Evolutionary conservation across 2,797 vertebrate genomes (phyloP), one percentile per base, ranked within the genome.

Genomic region (Tympanoctomys barrerae): DNA sequence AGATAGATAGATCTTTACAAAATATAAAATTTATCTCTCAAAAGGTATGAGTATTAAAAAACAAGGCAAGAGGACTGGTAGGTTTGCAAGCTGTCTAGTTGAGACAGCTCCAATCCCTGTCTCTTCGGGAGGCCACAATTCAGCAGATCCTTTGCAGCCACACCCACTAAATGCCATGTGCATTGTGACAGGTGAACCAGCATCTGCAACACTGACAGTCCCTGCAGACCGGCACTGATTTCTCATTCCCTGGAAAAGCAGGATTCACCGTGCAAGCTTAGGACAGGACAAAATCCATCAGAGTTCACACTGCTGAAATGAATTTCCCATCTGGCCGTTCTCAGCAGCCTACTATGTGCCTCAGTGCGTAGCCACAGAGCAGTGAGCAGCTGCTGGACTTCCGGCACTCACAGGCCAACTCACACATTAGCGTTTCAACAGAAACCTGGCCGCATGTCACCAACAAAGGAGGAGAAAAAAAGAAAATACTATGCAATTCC

Each of bases 401-500:
- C 22, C 28, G 21, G 19, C 83, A 66, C 52, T 82, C 82, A 52
- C 70, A 77, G 49, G 57, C 66, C 70, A 92, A 94, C 64, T 26
- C 33, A 57, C 91, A 91, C 85, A 70, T 64, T 78, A 59, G 2
- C 33, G 71, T 91, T 96, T 88, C 85, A 97, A 94, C 28, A 89
- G 62, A 95, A 97, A 52, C 39, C 70, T 94, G 0, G 0, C 39
- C 61, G 78, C 94, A 71, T 89, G 87, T 94, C 88, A 73, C 88
- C 90, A 96, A 73, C 59, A 68, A 42, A 73, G 10, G 80, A 31
- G 6, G 28, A 54, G 61, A 24, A 86, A 90, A 90, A 95, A 39
- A 64, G 90, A 81, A 96, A 96, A 94, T 73, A 89, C 86, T 86
- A 94, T 42, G 39, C 33, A 94, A 93, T 92, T 92, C 66, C 71